These are phyloP conservation scores for Pseudochromis fuscus DNA, from an alignment of 2,797 vertebrate species.

Conservation along the genomic window DNA sequence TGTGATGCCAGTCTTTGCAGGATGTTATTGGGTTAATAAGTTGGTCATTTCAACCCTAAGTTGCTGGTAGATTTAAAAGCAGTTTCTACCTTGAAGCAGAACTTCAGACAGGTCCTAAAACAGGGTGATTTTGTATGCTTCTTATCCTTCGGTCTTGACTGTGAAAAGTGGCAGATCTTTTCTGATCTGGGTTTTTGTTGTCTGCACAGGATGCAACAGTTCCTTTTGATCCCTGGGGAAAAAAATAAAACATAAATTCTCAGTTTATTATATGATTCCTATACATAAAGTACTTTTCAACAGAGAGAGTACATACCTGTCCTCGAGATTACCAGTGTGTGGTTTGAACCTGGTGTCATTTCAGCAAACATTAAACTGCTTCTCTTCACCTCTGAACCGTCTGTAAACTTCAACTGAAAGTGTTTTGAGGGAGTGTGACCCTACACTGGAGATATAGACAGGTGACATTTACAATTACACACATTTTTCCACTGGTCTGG, in stretches of 20 bases:
- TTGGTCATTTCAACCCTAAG: conserved; percentile 7
- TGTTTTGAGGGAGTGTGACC: conserved; percentile 69
- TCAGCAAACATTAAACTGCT: conserved; percentile 68
- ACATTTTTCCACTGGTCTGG: conserved; percentile 80
- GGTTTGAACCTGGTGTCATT: conserved; percentile 80
- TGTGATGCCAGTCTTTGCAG: conserved; percentile 22
- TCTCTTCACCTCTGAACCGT: conserved; percentile 55
- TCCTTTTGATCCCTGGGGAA: conserved; percentile 65
- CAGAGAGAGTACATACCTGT: conserved; percentile 76
- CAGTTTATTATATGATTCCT: background rate
- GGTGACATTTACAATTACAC: conserved; percentile 81
- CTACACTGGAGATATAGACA: conserved; percentile 71
- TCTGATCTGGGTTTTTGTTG: conserved; percentile 58
- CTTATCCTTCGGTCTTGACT: conserved; percentile 59
- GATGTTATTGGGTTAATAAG: conserved; percentile 8
- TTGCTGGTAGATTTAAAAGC: background rate
- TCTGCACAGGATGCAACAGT: conserved; percentile 30
- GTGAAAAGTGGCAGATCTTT: conserved; percentile 48
- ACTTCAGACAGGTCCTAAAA: conserved; percentile 64
- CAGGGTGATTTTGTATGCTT: conserved; percentile 57
- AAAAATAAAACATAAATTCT: background rate
- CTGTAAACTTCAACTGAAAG: conserved; percentile 59
- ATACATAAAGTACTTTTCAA: background rate
- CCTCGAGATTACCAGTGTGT: conserved; percentile 46
- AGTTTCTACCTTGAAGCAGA: conserved; percentile 79